A percentile compares a stretch with the other conserved stretches of the same genome.
phyloP scores from a whole-genome alignment of 2,888 invertebrate species.

The Scaptomyza cyrtandrae region DNA sequence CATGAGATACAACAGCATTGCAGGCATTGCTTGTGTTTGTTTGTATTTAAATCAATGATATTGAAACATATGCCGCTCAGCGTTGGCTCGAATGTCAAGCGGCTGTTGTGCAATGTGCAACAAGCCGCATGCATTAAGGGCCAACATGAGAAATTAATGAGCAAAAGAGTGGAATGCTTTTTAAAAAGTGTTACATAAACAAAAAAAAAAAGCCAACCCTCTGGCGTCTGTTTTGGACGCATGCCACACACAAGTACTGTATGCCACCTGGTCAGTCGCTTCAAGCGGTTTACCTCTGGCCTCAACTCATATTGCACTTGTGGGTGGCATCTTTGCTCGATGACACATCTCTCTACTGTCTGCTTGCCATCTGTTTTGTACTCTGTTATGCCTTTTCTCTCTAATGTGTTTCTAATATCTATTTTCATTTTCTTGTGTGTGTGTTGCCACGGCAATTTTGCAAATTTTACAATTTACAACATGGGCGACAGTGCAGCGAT shows the following conservation, averaged over 20 bases:
- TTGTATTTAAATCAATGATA: constrained; percentile 49
- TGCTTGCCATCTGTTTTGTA: not conserved
- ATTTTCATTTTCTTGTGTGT: constrained; percentile 6
- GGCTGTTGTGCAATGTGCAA: constrained; percentile 26
- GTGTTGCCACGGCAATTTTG: constrained; percentile 27
- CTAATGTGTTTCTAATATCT: constrained; percentile 47
- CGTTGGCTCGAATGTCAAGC: constrained; percentile 29
- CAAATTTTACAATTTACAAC: constrained; percentile 30
- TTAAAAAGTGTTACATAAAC: constrained; percentile 80
- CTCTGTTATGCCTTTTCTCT: not conserved
- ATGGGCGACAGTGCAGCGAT: constrained; percentile 41
- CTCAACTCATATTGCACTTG: constrained; percentile 48
- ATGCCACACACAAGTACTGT: not conserved
- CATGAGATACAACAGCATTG: constrained; percentile 6
- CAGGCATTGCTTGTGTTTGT: not conserved
- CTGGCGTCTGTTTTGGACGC: constrained; percentile 16
- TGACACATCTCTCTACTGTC: constrained; percentile 1
- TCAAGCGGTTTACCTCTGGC: constrained; percentile 65
- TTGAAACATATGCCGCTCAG: constrained; percentile 61
- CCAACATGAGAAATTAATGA: constrained; percentile 79
- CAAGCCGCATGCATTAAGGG: constrained; percentile 66
- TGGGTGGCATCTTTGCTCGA: constrained; percentile 12
- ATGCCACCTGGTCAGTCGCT: constrained; percentile 27
- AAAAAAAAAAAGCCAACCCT: constrained; percentile 26
- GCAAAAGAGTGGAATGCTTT: constrained; percentile 75